Conservation (phyloP, 1,140 invertebrate genomes). For the Proales similis region DNA sequence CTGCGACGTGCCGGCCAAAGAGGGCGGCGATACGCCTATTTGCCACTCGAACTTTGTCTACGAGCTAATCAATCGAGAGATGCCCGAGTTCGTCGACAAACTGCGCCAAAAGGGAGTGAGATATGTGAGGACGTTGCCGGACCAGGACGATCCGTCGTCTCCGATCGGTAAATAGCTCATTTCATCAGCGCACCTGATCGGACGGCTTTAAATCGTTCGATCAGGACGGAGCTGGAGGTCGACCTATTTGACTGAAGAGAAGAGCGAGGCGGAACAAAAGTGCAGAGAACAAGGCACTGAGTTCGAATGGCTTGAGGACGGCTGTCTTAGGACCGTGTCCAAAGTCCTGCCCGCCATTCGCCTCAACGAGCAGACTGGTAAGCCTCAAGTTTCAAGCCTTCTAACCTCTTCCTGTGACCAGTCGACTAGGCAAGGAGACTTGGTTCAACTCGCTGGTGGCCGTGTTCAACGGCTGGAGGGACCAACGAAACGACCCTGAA, state of each 20-base stretch:
- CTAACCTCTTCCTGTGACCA: neutral
- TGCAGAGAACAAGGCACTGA: conserved; percentile 40
- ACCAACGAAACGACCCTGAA: conserved; percentile 42
- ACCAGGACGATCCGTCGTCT: conserved; percentile 16
- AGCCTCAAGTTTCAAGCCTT: neutral
- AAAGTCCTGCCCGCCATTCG: conserved; percentile 41
- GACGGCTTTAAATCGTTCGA: conserved; percentile 42
- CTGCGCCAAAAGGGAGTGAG: conserved; percentile 41
- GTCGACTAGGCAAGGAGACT: conserved; percentile 39
- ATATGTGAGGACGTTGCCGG: conserved; percentile 40
- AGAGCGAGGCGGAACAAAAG: conserved; percentile 41
- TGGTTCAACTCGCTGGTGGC: conserved; percentile 48
- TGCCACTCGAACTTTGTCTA: conserved; percentile 43
- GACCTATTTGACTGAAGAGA: conserved; percentile 42
- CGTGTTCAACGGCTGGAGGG: conserved; percentile 43
- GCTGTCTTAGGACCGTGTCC: conserved; percentile 43
- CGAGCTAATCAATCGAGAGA: conserved; percentile 39
- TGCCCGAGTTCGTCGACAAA: conserved; percentile 41
- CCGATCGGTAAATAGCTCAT: conserved; percentile 14
- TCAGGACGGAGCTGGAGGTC: conserved; percentile 45
- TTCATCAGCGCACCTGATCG: neutral
- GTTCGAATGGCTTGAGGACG: conserved; percentile 43
- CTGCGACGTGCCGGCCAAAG: conserved; percentile 41
- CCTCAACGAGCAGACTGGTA: conserved; percentile 41
- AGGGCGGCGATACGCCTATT: conserved; percentile 44